Percentiles rank a stretch among this genome's conserved stretches.
phyloP scores from a whole-genome alignment of 2,797 vertebrate genomes.

The Anas bahamensis region DNA sequence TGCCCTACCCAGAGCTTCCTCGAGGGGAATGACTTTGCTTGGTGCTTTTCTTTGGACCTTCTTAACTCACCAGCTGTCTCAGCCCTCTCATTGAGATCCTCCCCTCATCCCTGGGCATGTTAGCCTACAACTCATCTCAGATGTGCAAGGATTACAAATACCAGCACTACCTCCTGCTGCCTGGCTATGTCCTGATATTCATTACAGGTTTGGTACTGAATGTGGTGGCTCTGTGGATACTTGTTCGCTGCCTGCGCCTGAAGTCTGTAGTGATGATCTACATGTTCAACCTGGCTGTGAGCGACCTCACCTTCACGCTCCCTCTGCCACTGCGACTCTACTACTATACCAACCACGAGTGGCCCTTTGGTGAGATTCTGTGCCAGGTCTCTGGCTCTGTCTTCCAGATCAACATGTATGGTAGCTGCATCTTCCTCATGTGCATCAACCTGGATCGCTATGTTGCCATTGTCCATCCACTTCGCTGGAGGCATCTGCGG shows the following conservation, averaged over 20 bases:
- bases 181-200: constrained; percentile 77
- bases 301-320: constrained; percentile 81
- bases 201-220: constrained; percentile 76
- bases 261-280: constrained; percentile 82
- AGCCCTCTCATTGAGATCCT: neutral
- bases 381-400: constrained; percentile 81
- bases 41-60: neutral
- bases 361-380: constrained; percentile 75
- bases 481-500: constrained; percentile 80
- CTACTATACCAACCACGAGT: constrained; percentile 76
- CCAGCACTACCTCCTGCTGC: constrained; percentile 75
- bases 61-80: neutral
- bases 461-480: constrained; percentile 79
- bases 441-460: constrained; percentile 83
- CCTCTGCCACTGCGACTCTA: constrained; percentile 79
- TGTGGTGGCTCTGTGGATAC: constrained; percentile 78
- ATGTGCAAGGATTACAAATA: constrained; percentile 68
- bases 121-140: neutral
- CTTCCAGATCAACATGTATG: constrained; percentile 86
- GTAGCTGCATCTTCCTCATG: constrained; percentile 84
- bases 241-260: constrained; percentile 75
- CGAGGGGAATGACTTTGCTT: constrained; percentile 6
- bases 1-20: neutral
- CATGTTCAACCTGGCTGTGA: constrained; percentile 81
- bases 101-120: constrained; percentile 27